Evolutionary conservation across 1,140 invertebrate genomes (phyloP).

Genomic region (Trialeurodes vaporariorum): DNA sequence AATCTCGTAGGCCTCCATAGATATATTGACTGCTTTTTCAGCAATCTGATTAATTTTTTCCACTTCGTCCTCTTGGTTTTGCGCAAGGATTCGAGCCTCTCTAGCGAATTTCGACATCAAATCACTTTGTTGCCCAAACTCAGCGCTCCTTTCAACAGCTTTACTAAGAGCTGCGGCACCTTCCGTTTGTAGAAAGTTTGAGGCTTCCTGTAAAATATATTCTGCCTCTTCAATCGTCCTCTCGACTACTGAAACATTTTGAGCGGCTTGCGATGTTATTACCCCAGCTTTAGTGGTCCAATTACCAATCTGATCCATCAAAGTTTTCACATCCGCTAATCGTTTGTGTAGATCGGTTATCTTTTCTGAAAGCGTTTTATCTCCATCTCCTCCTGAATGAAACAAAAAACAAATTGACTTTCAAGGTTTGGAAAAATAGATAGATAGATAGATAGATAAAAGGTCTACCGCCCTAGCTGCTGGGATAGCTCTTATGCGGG

Average conservation of each 20-base stretch:
- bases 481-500: too few species aligned
- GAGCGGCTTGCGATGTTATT: conserved; percentile 46
- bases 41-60: conserved; percentile 62
- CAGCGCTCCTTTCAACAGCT: conserved; percentile 66
- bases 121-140: conserved; percentile 80
- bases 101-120: conserved; percentile 84
- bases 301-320: conserved; percentile 46
- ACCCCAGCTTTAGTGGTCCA: conserved; percentile 46
- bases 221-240: conserved; percentile 38
- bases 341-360: conserved; percentile 36
- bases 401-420: too few species aligned
- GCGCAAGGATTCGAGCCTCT: conserved; percentile 65
- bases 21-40: conserved; percentile 69
- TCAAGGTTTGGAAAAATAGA: too few species aligned
- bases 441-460: too few species aligned
- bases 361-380: conserved; percentile 1
- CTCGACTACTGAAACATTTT: conserved; percentile 60
- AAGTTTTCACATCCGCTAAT: conserved; percentile 49
- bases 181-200: conserved; percentile 65
- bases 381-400: not conserved
- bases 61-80: conserved; percentile 61
- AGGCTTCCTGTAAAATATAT: conserved; percentile 42
- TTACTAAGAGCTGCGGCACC: conserved; percentile 61
- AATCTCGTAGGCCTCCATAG: conserved; percentile 62
- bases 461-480: too few species aligned